phyloP scores from a whole-genome alignment of 2,888 invertebrate genomes.

The Leptodirus hochenwartii region DNA sequence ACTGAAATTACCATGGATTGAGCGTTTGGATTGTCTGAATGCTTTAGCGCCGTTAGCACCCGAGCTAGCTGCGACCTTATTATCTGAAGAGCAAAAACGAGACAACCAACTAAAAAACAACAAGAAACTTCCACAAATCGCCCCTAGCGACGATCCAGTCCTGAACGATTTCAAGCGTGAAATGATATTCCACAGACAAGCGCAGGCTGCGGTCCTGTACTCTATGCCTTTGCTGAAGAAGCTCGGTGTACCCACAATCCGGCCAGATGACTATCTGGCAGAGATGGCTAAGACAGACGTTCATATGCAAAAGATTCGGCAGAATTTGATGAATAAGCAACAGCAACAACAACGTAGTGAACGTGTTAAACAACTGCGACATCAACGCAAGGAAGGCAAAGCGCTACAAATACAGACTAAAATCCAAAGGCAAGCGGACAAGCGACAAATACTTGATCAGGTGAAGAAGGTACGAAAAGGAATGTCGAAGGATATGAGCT shows the following conservation, averaged over 20 bases:
- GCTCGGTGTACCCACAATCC: constrained; percentile 28
- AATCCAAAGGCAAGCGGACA: constrained; percentile 73
- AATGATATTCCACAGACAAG: constrained; percentile 71
- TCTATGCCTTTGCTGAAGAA: constrained; percentile 62
- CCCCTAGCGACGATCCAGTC: constrained; percentile 55
- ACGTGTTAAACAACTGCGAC: constrained; percentile 73
- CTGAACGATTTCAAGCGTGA: constrained; percentile 86
- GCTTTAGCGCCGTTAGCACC: constrained; percentile 67
- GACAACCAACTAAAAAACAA: constrained; percentile 45
- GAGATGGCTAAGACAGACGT: constrained; percentile 97
- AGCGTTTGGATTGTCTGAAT: constrained; percentile 64
- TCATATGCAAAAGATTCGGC: constrained; percentile 91
- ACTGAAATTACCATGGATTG: constrained; percentile 65
- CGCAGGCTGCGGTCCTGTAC: constrained; percentile 69
- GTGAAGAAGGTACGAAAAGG: constrained; percentile 87
- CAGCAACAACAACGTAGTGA: constrained; percentile 73
- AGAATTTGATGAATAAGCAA: constrained; percentile 69
- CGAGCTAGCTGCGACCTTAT: constrained; percentile 59
- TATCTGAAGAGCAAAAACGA: constrained; percentile 55
- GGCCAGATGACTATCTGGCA: constrained; percentile 94
- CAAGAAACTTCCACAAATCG: constrained; percentile 43
- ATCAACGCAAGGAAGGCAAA: constrained; percentile 86
- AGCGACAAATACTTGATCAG: constrained; percentile 79
- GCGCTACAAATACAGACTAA: constrained; percentile 67
- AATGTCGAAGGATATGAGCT: constrained; percentile 58